These are phyloP conservation scores for Strix aluco DNA, from an alignment of 2,113 vertebrate species.

Conservation along the genomic window DNA sequence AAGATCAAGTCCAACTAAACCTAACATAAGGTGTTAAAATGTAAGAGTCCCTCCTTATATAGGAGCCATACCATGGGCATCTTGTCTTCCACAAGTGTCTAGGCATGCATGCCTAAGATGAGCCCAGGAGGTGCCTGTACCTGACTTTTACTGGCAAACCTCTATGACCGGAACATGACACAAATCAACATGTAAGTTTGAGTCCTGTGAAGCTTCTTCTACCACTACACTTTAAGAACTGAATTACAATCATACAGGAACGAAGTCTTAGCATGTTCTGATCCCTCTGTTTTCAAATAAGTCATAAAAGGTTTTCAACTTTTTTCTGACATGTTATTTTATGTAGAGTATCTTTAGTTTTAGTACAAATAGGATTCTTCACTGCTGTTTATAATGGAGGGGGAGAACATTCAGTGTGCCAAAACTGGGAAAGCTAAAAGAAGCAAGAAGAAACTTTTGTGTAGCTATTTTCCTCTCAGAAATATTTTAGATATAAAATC, in stretches of 20 bases:
- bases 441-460: background rate
- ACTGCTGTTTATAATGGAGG: background rate
- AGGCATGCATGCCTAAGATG: fast-evolving
- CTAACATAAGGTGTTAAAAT: fast-evolving
- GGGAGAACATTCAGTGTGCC: background rate
- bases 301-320: background rate
- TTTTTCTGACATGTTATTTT: background rate
- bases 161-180: background rate
- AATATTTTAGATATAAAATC: background rate
- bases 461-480: background rate
- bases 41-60: background rate
- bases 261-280: background rate
- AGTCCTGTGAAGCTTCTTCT: background rate
- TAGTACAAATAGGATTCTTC: background rate
- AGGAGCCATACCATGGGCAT: background rate
- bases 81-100: background rate
- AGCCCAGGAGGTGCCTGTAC: too few relatives aligned
- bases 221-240: background rate
- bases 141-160: background rate
- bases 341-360: background rate
- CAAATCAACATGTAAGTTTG: background rate
- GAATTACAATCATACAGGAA: background rate
- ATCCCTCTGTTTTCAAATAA: background rate
- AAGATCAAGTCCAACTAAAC: background rate
- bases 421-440: background rate